Conservation (phyloP, 2,797 vertebrate species). For the Sardinella longiceps region DNA sequence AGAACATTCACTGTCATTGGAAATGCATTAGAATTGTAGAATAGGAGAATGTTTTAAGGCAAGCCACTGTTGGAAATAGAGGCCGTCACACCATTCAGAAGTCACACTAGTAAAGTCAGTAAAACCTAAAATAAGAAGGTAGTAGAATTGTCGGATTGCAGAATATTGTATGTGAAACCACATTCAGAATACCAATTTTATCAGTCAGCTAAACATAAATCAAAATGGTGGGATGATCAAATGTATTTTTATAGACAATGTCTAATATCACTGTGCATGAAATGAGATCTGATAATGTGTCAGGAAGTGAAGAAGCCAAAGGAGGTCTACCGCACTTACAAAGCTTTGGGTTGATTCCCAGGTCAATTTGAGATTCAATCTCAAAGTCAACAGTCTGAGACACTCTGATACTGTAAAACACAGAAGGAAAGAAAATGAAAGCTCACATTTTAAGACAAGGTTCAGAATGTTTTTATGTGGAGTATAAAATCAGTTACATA, state of each 20-base stretch:
- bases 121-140: background rate
- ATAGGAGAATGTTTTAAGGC: background rate
- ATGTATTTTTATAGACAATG: background rate
- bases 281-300: background rate
- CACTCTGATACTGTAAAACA: slow-evolving; percentile 69
- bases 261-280: background rate
- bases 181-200: background rate
- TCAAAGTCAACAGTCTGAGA: slow-evolving; percentile 82
- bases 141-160: background rate
- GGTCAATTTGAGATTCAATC: slow-evolving; percentile 81
- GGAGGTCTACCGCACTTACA: slow-evolving; percentile 74
- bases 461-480: too few species aligned
- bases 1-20: background rate
- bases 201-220: background rate
- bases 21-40: background rate
- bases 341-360: slow-evolving; percentile 79
- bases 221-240: background rate
- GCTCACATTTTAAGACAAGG: too few species aligned
- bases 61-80: background rate
- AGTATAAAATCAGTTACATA: too few species aligned
- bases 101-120: background rate
- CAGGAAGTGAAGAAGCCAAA: background rate
- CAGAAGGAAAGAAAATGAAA: background rate
- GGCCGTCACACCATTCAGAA: background rate
- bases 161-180: background rate